A percentile compares a stretch with the other conserved stretches of the same genome.
phyloP scores from a whole-genome alignment of 2,113 vertebrate species.

The Philantomba maxwellii region DNA sequence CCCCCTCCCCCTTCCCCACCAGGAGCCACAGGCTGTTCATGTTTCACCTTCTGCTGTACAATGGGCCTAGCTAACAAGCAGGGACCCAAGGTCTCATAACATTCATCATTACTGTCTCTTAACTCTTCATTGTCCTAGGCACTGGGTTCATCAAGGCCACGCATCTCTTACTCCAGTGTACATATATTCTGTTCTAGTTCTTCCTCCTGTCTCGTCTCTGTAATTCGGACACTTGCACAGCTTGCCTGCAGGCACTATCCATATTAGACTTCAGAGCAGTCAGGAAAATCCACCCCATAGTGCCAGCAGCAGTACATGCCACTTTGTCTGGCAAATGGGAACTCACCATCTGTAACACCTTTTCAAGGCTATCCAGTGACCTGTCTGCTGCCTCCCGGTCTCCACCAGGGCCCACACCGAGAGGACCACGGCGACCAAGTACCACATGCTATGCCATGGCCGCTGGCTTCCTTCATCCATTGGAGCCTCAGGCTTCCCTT shows the following conservation, averaged over 20 bases:
- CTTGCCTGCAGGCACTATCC: neutral
- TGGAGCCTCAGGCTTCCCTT: neutral
- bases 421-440: neutral
- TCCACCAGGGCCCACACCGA: neutral
- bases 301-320: neutral
- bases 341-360: neutral
- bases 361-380: neutral
- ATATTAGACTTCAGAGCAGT: neutral
- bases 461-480: neutral
- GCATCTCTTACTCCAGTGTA: neutral
- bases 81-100: neutral
- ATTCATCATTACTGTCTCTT: neutral
- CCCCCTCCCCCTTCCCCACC: rapidly evolving
- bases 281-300: neutral
- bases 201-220: neutral
- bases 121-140: neutral
- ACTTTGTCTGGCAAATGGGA: neutral
- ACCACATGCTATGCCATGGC: neutral
- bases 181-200: neutral
- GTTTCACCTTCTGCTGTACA: neutral
- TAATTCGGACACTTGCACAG: neutral
- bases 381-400: neutral
- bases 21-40: neutral
- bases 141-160: neutral
- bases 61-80: neutral